phyloP scores from a whole-genome alignment of 2,113 vertebrate genomes.

The Oplegnathus fasciatus region DNA sequence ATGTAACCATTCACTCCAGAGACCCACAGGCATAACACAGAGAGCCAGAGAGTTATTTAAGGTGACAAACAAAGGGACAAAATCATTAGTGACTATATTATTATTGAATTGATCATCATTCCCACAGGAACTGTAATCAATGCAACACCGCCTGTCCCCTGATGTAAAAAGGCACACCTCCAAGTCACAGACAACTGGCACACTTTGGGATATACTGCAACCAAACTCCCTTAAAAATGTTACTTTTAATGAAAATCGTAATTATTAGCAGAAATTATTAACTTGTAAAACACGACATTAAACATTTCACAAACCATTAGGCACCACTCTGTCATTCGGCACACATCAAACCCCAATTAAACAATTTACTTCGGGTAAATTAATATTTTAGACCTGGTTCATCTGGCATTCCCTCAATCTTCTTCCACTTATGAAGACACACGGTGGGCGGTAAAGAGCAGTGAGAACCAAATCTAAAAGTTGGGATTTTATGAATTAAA shows the following conservation, averaged over 20 bases:
- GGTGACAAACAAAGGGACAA: neutral
- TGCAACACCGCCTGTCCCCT: neutral
- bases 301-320: neutral
- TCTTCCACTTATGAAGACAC: neutral
- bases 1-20: slow-evolving; percentile 1
- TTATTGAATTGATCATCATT: neutral
- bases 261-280: neutral
- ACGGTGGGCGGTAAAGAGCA: neutral
- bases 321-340: slow-evolving; percentile 7
- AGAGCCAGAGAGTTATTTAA: neutral
- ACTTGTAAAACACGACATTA: accelerated
- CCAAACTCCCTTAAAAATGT: neutral
- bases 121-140: neutral
- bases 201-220: neutral
- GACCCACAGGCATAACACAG: neutral
- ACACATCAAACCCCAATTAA: neutral
- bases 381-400: neutral
- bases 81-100: neutral
- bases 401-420: neutral
- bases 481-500: neutral
- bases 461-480: slow-evolving; percentile 4
- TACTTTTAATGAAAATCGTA: neutral
- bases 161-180: neutral
- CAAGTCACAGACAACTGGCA: neutral
- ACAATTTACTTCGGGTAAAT: neutral